Percentiles rank a stretch among this genome's conserved stretches.
Evolutionary conservation across 2,888 invertebrate genomes (phyloP).

Genomic region (Dysmachus trigonus): DNA sequence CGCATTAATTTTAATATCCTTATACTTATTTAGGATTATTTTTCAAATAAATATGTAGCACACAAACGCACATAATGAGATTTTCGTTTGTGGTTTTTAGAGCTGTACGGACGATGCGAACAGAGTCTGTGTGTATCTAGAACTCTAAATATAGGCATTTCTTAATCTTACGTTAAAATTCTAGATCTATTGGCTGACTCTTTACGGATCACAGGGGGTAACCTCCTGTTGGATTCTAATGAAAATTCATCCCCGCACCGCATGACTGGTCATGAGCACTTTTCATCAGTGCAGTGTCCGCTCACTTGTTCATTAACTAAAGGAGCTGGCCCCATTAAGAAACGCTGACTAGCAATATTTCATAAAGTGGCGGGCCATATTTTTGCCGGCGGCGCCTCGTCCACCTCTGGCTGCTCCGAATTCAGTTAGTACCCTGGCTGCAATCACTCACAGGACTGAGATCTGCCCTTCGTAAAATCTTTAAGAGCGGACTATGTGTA

Average conservation of each 20-base stretch:
- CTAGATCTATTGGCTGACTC: no score
- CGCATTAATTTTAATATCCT: no score
- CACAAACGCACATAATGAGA: no score
- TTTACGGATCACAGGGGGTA: neutral
- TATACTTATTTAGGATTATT: no score
- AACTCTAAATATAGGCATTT: no score
- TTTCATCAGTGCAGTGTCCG: neutral
- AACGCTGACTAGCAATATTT: slow-evolving; percentile 33
- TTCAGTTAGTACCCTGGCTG: neutral
- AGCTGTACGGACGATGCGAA: no score
- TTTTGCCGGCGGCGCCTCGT: neutral
- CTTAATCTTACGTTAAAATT: no score
- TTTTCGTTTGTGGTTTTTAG: no score
- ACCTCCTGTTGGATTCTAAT: neutral
- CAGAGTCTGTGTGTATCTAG: no score
- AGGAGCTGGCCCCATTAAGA: slow-evolving; percentile 17
- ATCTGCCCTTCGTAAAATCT: neutral
- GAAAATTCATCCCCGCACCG: neutral
- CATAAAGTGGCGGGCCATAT: slow-evolving; percentile 31
- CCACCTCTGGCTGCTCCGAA: neutral
- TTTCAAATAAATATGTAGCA: no score
- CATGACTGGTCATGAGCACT: neutral
- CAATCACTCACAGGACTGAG: neutral
- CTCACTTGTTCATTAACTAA: slow-evolving; percentile 20
- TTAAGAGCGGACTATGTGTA: neutral